Conservation (phyloP, 2,113 vertebrate genomes). For the Hassar affinis region DNA sequence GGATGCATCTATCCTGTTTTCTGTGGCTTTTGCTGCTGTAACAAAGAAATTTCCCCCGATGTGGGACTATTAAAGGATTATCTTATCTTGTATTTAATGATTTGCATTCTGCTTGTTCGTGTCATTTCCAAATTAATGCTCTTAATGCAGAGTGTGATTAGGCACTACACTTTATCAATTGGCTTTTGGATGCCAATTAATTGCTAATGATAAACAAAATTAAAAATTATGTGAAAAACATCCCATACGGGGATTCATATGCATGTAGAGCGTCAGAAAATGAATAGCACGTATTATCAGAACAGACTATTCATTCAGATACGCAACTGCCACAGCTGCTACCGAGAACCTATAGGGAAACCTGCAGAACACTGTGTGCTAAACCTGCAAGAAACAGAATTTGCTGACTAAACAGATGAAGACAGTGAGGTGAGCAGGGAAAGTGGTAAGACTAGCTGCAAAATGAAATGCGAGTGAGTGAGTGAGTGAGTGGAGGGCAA, state of each 20-base stretch:
- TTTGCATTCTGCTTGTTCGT: neutral
- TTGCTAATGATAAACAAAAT: neutral
- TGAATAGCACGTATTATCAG: neutral
- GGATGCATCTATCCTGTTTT: no score
- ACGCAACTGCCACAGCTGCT: neutral
- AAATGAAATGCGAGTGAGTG: neutral
- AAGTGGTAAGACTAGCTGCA: neutral
- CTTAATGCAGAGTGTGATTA: neutral
- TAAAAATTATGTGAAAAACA: neutral
- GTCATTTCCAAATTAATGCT: neutral
- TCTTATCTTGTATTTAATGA: neutral
- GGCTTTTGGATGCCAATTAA: neutral
- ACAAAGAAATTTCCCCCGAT: no score
- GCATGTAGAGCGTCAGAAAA: neutral
- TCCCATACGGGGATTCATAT: neutral
- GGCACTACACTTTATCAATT: neutral
- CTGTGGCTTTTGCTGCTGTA: no score
- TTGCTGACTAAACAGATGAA: neutral
- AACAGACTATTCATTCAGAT: neutral
- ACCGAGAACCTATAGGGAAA: neutral
- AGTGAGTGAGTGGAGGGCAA: neutral
- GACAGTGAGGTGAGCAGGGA: neutral
- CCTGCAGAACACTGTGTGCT: slow-evolving; percentile 5
- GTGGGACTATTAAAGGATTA: no score
- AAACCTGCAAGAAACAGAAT: slow-evolving; percentile 6